phyloP scores from a whole-genome alignment of 1,140 invertebrate species.

The Dendroctonus valens region DNA sequence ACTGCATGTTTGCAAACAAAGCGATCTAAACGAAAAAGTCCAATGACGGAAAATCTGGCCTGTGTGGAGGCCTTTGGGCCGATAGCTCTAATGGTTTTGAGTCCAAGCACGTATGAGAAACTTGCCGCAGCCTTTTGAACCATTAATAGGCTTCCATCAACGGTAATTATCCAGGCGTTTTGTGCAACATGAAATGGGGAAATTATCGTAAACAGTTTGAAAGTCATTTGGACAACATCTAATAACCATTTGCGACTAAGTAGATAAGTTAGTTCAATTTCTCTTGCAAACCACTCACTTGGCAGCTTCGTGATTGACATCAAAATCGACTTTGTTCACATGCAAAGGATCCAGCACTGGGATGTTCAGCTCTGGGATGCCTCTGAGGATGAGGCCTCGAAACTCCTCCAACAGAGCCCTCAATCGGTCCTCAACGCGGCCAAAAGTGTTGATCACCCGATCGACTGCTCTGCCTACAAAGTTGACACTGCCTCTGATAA shows the following conservation, averaged over 20 bases:
- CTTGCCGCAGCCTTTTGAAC: too few relatives aligned
- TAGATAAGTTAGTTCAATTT: constrained; percentile 5
- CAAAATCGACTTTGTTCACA: constrained; percentile 46
- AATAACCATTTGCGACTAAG: not conserved
- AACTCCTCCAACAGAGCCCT: constrained; percentile 46
- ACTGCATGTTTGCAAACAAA: too few relatives aligned
- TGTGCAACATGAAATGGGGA: too few relatives aligned
- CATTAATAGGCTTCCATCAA: too few relatives aligned
- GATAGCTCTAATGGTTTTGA: too few relatives aligned
- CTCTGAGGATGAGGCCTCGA: constrained; percentile 42
- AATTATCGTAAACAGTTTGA: too few relatives aligned
- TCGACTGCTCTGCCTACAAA: constrained; percentile 41
- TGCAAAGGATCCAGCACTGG: constrained; percentile 48
- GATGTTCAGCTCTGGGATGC: constrained; percentile 48
- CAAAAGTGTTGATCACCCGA: constrained; percentile 45
- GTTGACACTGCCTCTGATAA: constrained; percentile 45
- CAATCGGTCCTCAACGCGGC: constrained; percentile 43
- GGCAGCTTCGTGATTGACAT: constrained; percentile 46
- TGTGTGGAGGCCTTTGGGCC: too few relatives aligned
- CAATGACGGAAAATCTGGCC: too few relatives aligned
- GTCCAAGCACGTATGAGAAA: too few relatives aligned
- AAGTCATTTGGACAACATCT: too few relatives aligned
- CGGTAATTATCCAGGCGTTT: too few relatives aligned
- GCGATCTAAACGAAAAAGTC: too few relatives aligned
- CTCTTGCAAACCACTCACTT: constrained; percentile 39